Evolutionary conservation across 2,113 vertebrate species (phyloP).

Genomic region (Brachionichthys hirsutus): DNA sequence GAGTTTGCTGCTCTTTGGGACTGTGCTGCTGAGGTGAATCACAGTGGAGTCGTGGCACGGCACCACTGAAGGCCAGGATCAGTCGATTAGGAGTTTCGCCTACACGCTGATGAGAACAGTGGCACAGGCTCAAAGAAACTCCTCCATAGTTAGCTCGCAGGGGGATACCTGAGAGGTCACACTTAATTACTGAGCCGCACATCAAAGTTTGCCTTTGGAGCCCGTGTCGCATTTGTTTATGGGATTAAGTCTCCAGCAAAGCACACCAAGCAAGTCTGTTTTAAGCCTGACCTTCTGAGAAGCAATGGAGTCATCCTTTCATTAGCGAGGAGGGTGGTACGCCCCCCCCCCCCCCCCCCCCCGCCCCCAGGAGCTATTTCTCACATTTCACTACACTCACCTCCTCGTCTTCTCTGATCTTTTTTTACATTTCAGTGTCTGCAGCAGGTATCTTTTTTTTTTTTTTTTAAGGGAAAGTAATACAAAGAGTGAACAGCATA

Average conservation of each 20-base stretch:
- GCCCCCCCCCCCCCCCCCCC: slow-evolving; percentile 34
- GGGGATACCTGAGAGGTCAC: slow-evolving; percentile 68
- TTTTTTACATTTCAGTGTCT: slow-evolving; percentile 51
- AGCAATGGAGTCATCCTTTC: slow-evolving; percentile 46
- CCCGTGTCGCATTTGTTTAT: slow-evolving; percentile 67
- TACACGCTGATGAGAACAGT: slow-evolving; percentile 50
- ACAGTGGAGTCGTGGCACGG: slow-evolving; percentile 34
- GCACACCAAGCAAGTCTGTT: slow-evolving; percentile 44
- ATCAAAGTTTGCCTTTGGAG: slow-evolving; percentile 73
- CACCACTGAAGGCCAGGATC: slow-evolving; percentile 45
- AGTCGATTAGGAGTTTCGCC: slow-evolving; percentile 47
- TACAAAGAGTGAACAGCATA: slow-evolving; percentile 37
- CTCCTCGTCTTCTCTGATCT: slow-evolving; percentile 40
- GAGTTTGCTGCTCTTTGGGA: slow-evolving; percentile 35
- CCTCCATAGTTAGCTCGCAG: slow-evolving; percentile 42
- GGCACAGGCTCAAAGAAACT: slow-evolving; percentile 59
- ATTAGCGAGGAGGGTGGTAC: slow-evolving; percentile 49
- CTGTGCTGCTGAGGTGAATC: slow-evolving; percentile 47
- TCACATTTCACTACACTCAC: slow-evolving; percentile 31
- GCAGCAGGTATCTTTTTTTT: slow-evolving; percentile 36
- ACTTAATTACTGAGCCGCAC: slow-evolving; percentile 64
- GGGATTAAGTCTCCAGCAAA: slow-evolving; percentile 60
- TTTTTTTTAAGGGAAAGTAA: slow-evolving; percentile 1
- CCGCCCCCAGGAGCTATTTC: slow-evolving; percentile 41
- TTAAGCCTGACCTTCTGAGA: slow-evolving; percentile 59